phyloP scores from a whole-genome alignment of 2,888 invertebrate species.

The Drosophila ezoana region DNA sequence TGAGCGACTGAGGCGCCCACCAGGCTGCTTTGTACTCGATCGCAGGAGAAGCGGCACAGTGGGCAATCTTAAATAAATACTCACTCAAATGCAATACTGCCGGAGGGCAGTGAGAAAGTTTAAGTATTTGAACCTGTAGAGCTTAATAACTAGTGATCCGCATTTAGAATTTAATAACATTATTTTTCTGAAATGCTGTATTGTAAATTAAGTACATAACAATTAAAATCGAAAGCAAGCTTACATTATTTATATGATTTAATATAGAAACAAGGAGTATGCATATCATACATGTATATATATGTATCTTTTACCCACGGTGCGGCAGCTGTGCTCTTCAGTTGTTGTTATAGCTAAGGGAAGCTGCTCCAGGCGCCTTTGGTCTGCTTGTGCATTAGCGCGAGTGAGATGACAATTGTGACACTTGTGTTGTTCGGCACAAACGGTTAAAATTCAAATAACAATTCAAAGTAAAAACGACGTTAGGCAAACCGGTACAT shows the following conservation, averaged over 20 bases:
- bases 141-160: too few relatives aligned
- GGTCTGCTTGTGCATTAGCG: constrained; percentile 19
- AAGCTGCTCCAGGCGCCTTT: constrained; percentile 51
- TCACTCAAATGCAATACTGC: neutral
- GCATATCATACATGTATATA: too few relatives aligned
- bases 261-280: too few relatives aligned
- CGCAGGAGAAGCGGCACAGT: constrained; percentile 47
- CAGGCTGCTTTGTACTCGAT: constrained; percentile 57
- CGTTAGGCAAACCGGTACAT: constrained; percentile 53
- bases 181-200: too few relatives aligned
- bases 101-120: too few relatives aligned
- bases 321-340: constrained; percentile 43
- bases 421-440: constrained; percentile 25
- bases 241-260: too few relatives aligned
- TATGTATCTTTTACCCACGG: constrained; percentile 21
- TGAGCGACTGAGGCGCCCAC: constrained; percentile 39
- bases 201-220: too few relatives aligned
- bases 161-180: too few relatives aligned
- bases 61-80: neutral
- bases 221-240: too few relatives aligned
- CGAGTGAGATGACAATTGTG: constrained; percentile 50
- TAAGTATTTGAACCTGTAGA: too few relatives aligned
- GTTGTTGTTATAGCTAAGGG: constrained; percentile 34
- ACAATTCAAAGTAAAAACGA: constrained; percentile 49
- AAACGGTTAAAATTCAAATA: constrained; percentile 72